phyloP scores from a whole-genome alignment of 1,140 invertebrate genomes.

The Drosophila bifasciata region DNA sequence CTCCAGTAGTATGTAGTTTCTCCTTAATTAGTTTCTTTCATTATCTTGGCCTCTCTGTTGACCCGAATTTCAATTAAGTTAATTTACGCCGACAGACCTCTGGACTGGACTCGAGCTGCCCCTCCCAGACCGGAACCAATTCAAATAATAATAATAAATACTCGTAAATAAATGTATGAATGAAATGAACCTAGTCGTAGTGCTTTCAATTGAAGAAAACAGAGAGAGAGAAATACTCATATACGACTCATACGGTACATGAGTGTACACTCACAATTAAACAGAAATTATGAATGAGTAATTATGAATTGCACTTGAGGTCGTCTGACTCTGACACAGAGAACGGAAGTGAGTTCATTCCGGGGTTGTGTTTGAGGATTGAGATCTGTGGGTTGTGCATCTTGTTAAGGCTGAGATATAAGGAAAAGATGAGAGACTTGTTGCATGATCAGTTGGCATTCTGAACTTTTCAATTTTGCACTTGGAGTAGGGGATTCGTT shows the following conservation, averaged over 20 bases:
- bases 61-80: slow-evolving; percentile 84
- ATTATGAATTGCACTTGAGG: slow-evolving; percentile 62
- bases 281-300: slow-evolving; percentile 80
- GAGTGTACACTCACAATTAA: slow-evolving; percentile 59
- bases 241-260: no score
- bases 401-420: slow-evolving; percentile 7
- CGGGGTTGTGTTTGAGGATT: slow-evolving; percentile 48
- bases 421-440: slow-evolving; percentile 27
- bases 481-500: slow-evolving; percentile 12
- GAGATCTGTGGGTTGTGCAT: slow-evolving; percentile 9
- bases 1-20: slow-evolving; percentile 4
- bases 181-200: slow-evolving; percentile 59
- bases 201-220: slow-evolving; percentile 52
- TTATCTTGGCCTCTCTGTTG: slow-evolving; percentile 84
- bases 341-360: slow-evolving; percentile 74
- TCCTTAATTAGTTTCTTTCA: slow-evolving; percentile 84
- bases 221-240: background rate
- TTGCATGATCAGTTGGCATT: slow-evolving; percentile 50
- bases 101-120: slow-evolving; percentile 10
- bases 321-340: slow-evolving; percentile 22
- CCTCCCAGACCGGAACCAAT: slow-evolving; percentile 38
- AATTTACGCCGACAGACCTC: slow-evolving; percentile 71
- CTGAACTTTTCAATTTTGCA: slow-evolving; percentile 46
- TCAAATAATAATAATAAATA: slow-evolving; percentile 41
- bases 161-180: slow-evolving; percentile 58